These are phyloP conservation scores for Ophion slaviceki DNA, from an alignment of 2,888 invertebrate genomes.

Conservation along the genomic window DNA sequence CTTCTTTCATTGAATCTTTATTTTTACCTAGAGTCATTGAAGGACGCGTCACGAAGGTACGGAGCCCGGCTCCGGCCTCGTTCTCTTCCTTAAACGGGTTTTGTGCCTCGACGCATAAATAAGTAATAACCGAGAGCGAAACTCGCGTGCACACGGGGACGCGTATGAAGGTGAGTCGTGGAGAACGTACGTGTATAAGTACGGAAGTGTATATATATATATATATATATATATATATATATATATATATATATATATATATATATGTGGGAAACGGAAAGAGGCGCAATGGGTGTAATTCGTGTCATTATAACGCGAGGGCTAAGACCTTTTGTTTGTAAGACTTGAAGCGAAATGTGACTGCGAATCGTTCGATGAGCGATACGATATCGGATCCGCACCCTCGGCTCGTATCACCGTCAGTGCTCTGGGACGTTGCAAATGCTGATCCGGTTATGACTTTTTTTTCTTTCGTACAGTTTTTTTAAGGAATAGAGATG, in stretches of 20 bases:
- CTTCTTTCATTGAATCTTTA: slow-evolving; percentile 22
- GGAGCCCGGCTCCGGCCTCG: slow-evolving; percentile 68
- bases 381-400: slow-evolving; percentile 74
- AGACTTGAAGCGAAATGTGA: not conserved
- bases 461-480: slow-evolving; percentile 15
- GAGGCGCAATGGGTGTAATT: not conserved
- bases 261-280: no score
- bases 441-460: slow-evolving; percentile 24
- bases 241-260: no score
- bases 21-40: slow-evolving; percentile 46
- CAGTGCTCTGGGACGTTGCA: slow-evolving; percentile 72
- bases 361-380: slow-evolving; percentile 69
- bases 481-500: not conserved
- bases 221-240: no score
- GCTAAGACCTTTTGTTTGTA: not conserved
- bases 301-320: not conserved
- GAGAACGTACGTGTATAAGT: slow-evolving; percentile 8
- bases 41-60: slow-evolving; percentile 67
- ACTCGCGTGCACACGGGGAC: slow-evolving; percentile 47
- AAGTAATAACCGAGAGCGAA: slow-evolving; percentile 78
- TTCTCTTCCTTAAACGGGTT: slow-evolving; percentile 79
- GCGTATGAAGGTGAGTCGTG: not conserved
- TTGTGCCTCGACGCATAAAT: slow-evolving; percentile 76
- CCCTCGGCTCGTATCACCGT: slow-evolving; percentile 77
- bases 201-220: no score